Base-by-base conservation (phyloP, 2,888 invertebrate species). In the Drosophila sordidula region DNA sequence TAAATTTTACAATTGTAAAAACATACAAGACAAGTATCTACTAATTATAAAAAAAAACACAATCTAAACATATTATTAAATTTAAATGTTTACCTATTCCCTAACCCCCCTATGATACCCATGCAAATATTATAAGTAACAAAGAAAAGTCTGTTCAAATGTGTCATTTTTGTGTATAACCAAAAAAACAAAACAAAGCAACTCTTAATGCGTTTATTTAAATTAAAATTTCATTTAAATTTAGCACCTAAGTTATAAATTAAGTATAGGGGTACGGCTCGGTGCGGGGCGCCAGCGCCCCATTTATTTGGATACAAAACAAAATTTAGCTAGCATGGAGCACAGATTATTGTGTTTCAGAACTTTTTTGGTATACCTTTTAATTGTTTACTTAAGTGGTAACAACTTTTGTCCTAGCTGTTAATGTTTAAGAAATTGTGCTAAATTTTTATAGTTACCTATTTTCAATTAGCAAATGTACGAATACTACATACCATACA, bases 131-230 rank as follows among this genome's bases (percentile, higher is more conserved):
- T 61, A 54, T 54, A 74, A 68, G 55, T 57, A 86, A 78, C 75
- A 86, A 89, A 67, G 75, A 88, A 88, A 87, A 88, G 89, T 86
- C 89, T 87, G 89, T 88, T 81, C 65, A 83, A 83, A 78, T 65
- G 70, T 85, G 80, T 89, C 80, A 80, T 85, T 89, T 87, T 87
- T 84, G 71, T 80, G 87, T 63, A 80, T 74, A 78, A 69, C 61
- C 69, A 41, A 72, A 51, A 18, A 18, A 57, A 41, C 47, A 49
- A 57, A 69, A 41, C 44, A 66, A 73, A 66, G 57, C 71, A 86
- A 78, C 68, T 72, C 65, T 66, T 64, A 71, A 65, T 61, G 71
- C 18, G 50, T 80, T 80, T 68, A 87, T 74, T 86, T 72, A 66
- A 66, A 78, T 70, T 56, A 74, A 25, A 12, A 2, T 44, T 54